These are phyloP conservation scores for Diacarnus erythraeanus DNA, from an alignment of 37 sponge, comb jelly and placozoan species.

Conservation along the genomic window DNA sequence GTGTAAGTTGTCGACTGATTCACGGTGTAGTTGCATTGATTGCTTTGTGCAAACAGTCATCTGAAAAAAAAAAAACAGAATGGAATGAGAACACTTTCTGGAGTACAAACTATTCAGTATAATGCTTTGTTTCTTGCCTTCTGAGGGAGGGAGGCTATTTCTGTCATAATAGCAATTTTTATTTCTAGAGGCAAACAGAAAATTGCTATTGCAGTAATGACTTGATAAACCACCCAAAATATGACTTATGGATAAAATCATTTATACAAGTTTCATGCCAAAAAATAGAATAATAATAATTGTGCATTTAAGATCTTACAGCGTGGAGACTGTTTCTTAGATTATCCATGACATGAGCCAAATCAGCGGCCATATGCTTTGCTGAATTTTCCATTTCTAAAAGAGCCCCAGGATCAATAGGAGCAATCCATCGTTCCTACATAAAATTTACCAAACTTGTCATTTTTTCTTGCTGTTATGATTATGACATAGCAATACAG, in stretches of 20 bases:
- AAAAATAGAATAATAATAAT: background rate
- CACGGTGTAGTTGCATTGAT: slow-evolving; percentile 32
- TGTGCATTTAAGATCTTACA: slow-evolving; percentile 12
- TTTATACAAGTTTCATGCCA: background rate
- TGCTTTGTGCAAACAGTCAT: slow-evolving; percentile 50
- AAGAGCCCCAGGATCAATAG: slow-evolving; percentile 33
- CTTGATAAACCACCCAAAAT: background rate
- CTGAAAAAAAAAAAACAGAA: background rate
- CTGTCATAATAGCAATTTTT: no score
- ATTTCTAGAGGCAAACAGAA: background rate
- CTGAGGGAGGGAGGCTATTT: no score
- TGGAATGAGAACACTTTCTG: no score
- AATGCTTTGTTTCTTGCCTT: background rate
- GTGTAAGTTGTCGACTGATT: slow-evolving; percentile 36
- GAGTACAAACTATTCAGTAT: background rate
- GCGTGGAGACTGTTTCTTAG: slow-evolving; percentile 53
- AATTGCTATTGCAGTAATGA: background rate
- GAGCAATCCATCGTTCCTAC: background rate
- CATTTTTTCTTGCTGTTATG: no score
- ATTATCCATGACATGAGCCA: slow-evolving; percentile 45
- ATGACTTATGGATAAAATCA: background rate
- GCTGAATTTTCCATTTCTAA: slow-evolving; percentile 32
- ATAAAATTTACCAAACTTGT: background rate
- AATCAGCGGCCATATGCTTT: slow-evolving; percentile 7
- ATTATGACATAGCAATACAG: no score